phyloP scores from a whole-genome alignment of 35 echinoderm and acorn worm genomes.

The Amphiura filiformis region DNA sequence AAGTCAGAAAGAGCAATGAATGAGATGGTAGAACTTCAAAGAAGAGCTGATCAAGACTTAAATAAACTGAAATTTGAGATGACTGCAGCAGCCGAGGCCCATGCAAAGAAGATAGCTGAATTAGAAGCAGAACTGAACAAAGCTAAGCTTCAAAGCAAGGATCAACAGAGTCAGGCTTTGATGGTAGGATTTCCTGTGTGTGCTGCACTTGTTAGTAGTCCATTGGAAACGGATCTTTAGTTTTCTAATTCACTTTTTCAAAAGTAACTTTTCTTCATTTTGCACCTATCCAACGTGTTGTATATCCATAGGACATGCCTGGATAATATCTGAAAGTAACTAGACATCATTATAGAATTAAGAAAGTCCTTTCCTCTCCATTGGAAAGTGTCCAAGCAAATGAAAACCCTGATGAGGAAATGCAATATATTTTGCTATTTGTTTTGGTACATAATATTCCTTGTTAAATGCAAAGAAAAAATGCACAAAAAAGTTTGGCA shows the following conservation, averaged over 20 bases:
- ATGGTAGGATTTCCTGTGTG: slow-evolving; percentile 42
- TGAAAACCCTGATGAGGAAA: too few species aligned
- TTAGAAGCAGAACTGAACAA: slow-evolving; percentile 25
- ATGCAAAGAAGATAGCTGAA: slow-evolving; percentile 39
- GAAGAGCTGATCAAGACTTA: slow-evolving; percentile 67
- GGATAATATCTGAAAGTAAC: too few species aligned
- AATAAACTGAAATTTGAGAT: slow-evolving; percentile 81
- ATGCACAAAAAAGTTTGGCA: too few species aligned
- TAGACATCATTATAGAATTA: too few species aligned
- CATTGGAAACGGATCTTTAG: neutral
- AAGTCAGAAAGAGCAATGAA: slow-evolving; percentile 68
- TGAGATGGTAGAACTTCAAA: slow-evolving; percentile 58
- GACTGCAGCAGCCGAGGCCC: slow-evolving; percentile 53
- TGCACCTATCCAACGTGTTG: too few species aligned
- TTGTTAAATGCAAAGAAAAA: too few species aligned
- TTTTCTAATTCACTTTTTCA: neutral
- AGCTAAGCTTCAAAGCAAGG: slow-evolving; percentile 38
- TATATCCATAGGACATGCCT: neutral
- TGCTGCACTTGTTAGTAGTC: neutral
- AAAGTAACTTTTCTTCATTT: too few species aligned
- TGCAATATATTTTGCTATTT: too few species aligned
- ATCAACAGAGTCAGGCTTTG: slow-evolving; percentile 34
- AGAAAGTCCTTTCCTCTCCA: too few species aligned
- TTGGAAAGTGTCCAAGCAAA: too few species aligned
- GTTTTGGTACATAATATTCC: too few species aligned